Evolutionary conservation across 2,797 vertebrate genomes (phyloP), one percentile per base, ranked within the genome.

Genomic region (Dermochelys coriacea): DNA sequence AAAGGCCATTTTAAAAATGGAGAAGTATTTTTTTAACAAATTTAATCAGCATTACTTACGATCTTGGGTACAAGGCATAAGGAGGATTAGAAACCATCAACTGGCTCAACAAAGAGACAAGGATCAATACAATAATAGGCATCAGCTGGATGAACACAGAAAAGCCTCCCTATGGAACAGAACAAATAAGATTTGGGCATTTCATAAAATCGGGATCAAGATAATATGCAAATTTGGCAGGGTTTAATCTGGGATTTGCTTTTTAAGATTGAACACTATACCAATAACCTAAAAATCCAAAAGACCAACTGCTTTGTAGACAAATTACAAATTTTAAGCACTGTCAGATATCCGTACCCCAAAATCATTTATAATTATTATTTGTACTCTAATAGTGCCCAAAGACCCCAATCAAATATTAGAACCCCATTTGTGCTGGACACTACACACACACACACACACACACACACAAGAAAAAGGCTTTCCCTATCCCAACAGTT

Each of bases 101-200:
- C 97, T 99, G 99, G 98, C 99, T 99, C 96, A 99, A 97, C 93
- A 99, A 98, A 77, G 99, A 99, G 91, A 99, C 99, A 49, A 99
- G 98, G 96, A 99, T 99, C 98, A 99, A 97, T 68, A 99, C 99
- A 94, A 99, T 98, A 64, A 99, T 99, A 87, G 99, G 99, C 99
- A 99, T 99, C 98, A 99, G 98, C 97, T 99, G 99, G 97, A 99
- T 99, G 93, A 99, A 99, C 99, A 99, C 99, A 80, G 99, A 99
- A 98, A 99, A 99, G n/a, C 99, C 99, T 88, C 99, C 99, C 99
- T 99, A 85, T 59, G 96, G 94, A 95, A 84, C 89, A 96, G 95
- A 92, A 87, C 93, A 51, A 12, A 96, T 47, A 96, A 94, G 34
- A 96, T 86, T 84, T 37, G 75, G 31, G 8, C 59, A 80, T 85